Base-by-base conservation (phyloP, 2,113 vertebrate species). In the Sterrhoptilus dennistouni region DNA sequence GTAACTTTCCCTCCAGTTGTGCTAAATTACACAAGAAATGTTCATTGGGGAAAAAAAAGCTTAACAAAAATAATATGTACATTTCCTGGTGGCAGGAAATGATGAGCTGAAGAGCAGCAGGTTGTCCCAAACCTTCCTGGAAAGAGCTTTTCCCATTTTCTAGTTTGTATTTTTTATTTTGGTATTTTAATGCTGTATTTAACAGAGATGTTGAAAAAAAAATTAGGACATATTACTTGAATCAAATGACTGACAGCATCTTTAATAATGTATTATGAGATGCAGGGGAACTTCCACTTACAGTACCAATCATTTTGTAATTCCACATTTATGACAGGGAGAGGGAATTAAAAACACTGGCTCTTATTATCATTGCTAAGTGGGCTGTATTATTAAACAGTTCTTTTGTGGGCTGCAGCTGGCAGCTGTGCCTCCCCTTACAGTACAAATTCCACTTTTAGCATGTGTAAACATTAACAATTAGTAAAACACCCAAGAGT, bases 361-460 rank as follows among this genome's bases (percentile, higher is more conserved):
- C 42, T 45, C 75, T 23, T 24, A 11, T 76, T 69, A 33, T 31
- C 35, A 19, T 63, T 36, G 24, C 63, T 40, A 35, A 64, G 31
- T 68, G 38, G 79, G 40, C 31, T 28, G 14, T 56, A 29, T 74
- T 72, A 49, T 60, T 77, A 15, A 91, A 19, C 28, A 57, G 78
- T 72, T 74, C 59, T 87, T 84, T 66, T 45, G 83, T 91, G 82
- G 74, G 25, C 60, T 71, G 52, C 70, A 80, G 52, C 12, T 83
- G 74, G 86, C 71, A 76, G 64, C 87, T 53, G 14, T 61, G 63
- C 79, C 59, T 83, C 8, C 47, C 40, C 76, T 59, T 61, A n/a
- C 25, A 35, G 87, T 78, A 71, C 89, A 90, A 86, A 90, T 93
- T 90, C 93, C 79, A 71, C 64, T 92, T 79, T 29, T 47, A 74